phyloP scores from a whole-genome alignment of 2,113 vertebrate species.

The Jaculus jaculus region DNA sequence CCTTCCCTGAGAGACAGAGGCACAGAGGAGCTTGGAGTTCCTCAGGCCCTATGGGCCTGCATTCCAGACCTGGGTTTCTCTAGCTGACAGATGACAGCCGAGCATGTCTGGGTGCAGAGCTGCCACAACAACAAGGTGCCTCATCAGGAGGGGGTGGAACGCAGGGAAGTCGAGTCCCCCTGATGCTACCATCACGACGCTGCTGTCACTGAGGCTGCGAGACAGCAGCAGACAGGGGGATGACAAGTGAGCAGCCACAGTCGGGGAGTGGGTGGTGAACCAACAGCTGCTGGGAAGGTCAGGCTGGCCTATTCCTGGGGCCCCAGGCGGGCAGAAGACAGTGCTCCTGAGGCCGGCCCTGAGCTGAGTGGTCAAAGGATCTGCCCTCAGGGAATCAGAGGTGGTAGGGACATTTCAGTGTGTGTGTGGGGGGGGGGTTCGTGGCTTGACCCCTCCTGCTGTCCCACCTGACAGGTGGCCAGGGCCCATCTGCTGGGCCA shows the following conservation, averaged over 20 bases:
- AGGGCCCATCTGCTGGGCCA: constrained; percentile 85
- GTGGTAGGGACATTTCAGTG: rapidly evolving
- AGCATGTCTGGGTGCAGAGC: rapidly evolving
- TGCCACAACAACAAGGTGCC: background rate
- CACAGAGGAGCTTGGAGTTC: background rate
- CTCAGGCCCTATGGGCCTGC: background rate
- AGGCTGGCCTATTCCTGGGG: background rate
- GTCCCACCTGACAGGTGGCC: constrained; percentile 82
- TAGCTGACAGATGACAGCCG: background rate
- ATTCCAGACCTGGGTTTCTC: background rate
- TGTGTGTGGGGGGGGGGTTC: too few species aligned
- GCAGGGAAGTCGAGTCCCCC: background rate
- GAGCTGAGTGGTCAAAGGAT: background rate
- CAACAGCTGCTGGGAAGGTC: background rate
- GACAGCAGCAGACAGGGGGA: background rate
- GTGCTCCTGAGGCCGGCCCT: background rate
- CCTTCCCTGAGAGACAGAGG: background rate
- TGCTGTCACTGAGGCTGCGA: background rate
- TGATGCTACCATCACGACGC: background rate
- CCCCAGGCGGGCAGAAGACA: background rate
- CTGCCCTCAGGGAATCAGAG: background rate
- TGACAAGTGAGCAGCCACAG: background rate
- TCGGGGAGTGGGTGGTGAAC: rapidly evolving
- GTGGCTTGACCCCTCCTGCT: background rate
- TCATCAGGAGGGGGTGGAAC: background rate